These are phyloP conservation scores for Mactromeris polynyma DNA, from an alignment of 2,888 invertebrate genomes.

Conservation along the genomic window DNA sequence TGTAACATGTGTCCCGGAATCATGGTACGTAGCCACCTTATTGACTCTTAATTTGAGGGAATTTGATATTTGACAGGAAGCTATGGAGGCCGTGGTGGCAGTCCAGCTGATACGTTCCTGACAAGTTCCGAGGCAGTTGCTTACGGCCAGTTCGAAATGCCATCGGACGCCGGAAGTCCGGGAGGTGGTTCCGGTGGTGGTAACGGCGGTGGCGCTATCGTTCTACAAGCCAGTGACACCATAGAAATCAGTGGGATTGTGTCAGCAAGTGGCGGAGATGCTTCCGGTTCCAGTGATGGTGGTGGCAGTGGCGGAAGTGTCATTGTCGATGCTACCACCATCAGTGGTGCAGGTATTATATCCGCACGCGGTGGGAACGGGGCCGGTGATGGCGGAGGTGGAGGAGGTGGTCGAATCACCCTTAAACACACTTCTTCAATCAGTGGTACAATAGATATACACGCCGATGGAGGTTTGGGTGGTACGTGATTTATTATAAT, in stretches of 20 bases:
- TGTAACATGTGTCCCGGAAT: too few relatives aligned
- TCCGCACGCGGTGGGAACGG: slow-evolving; percentile 73
- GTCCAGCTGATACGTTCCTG: slow-evolving; percentile 61
- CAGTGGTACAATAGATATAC: slow-evolving; percentile 56
- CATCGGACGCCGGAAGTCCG: slow-evolving; percentile 64
- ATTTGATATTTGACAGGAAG: slow-evolving; percentile 66
- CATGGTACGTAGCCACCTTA: neutral
- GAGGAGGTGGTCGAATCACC: slow-evolving; percentile 73
- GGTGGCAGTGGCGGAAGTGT: slow-evolving; percentile 78
- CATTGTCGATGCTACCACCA: slow-evolving; percentile 48
- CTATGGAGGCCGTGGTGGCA: slow-evolving; percentile 78
- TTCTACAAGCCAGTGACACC: slow-evolving; percentile 45
- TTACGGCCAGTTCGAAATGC: slow-evolving; percentile 62
- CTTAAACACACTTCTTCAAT: slow-evolving; percentile 46
- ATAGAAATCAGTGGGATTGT: slow-evolving; percentile 74
- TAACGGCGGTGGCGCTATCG: slow-evolving; percentile 71
- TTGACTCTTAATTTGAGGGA: neutral
- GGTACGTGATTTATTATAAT: slow-evolving; percentile 53
- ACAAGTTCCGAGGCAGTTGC: slow-evolving; percentile 51
- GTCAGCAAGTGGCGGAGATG: slow-evolving; percentile 75
- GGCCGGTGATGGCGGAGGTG: slow-evolving; percentile 70
- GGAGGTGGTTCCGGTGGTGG: slow-evolving; percentile 73
- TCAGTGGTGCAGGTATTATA: slow-evolving; percentile 72
- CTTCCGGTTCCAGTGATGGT: slow-evolving; percentile 55
- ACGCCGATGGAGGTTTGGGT: slow-evolving; percentile 71